These are phyloP conservation scores for Lepus townsendii DNA, from an alignment of 2,797 vertebrate genomes.

Conservation along the genomic window DNA sequence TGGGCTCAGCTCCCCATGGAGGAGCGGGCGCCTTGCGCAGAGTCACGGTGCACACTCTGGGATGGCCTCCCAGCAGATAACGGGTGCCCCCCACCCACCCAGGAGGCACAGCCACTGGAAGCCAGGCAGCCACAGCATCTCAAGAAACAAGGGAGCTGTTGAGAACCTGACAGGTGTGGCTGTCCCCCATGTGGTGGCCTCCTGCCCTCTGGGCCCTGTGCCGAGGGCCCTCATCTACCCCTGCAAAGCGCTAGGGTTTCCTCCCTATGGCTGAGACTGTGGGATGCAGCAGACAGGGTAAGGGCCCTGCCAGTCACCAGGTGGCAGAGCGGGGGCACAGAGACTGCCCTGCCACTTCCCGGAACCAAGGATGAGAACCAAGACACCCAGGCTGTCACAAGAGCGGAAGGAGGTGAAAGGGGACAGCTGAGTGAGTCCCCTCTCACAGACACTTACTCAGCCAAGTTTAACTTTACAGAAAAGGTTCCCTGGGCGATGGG, in stretches of 20 bases:
- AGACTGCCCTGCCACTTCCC: not conserved
- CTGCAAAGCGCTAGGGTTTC: not conserved
- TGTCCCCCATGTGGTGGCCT: not conserved
- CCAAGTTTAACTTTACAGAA: not conserved
- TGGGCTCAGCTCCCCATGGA: not conserved
- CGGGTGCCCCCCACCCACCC: not conserved
- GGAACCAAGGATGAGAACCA: not conserved
- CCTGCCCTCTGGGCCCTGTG: not conserved
- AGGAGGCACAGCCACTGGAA: not conserved
- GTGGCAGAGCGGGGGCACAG: not conserved
- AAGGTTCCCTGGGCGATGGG: not conserved
- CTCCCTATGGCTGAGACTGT: not conserved
- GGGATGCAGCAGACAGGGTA: not conserved
- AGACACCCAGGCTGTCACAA: not conserved
- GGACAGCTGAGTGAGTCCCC: not conserved
- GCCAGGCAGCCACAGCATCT: not conserved
- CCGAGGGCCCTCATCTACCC: no score
- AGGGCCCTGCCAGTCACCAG: not conserved
- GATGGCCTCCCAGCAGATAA: not conserved
- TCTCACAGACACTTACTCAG: not conserved
- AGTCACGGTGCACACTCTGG: rapidly evolving
- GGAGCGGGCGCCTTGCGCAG: not conserved
- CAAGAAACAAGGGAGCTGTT: not conserved
- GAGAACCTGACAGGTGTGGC: not conserved
- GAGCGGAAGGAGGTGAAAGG: not conserved